phyloP scores from a whole-genome alignment of 64 coral and sea anemone genomes.

The Actinia equina region DNA sequence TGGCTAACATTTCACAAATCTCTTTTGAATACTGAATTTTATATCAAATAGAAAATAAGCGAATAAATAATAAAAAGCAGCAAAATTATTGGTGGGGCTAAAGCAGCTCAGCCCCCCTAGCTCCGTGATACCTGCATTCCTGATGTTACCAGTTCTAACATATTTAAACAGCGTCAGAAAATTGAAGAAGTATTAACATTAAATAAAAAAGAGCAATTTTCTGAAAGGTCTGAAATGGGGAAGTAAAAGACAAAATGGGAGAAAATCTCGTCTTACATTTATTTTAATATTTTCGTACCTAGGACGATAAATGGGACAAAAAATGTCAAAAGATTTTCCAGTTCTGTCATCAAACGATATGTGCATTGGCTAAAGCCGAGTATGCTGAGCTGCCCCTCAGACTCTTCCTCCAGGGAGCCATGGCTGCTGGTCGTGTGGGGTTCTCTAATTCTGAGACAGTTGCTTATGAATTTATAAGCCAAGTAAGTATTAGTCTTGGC shows the following conservation, averaged over 20 bases:
- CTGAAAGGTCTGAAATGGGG: slow-evolving; percentile 23
- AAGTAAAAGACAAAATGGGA: slow-evolving; percentile 85
- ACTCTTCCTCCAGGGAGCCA: slow-evolving; percentile 89
- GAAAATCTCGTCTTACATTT: slow-evolving; percentile 57
- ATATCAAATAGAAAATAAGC: too few relatives aligned
- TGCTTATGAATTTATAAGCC: slow-evolving; percentile 99
- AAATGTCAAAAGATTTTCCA: slow-evolving; percentile 99
- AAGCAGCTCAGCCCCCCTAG: too few relatives aligned
- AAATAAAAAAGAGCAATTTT: too few relatives aligned
- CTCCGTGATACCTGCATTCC: too few relatives aligned
- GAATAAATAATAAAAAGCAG: too few relatives aligned
- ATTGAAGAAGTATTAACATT: too few relatives aligned
- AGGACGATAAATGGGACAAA: slow-evolving; percentile 99
- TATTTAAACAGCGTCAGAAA: too few relatives aligned
- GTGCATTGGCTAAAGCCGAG: slow-evolving; percentile 91
- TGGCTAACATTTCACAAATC: too few relatives aligned
- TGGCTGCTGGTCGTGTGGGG: slow-evolving; percentile 70
- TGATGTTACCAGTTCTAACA: too few relatives aligned
- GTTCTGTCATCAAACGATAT: slow-evolving; percentile 98
- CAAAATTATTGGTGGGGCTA: too few relatives aligned
- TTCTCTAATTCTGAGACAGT: slow-evolving; percentile 98
- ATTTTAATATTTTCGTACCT: not conserved
- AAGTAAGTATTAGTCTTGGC: slow-evolving; percentile 34
- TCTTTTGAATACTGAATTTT: too few relatives aligned
- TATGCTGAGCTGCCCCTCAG: slow-evolving; percentile 88